Evolutionary conservation across 2,888 invertebrate species (phyloP), one percentile per base, ranked within the genome.

Genomic region (Sphaerophoria rueppellii): DNA sequence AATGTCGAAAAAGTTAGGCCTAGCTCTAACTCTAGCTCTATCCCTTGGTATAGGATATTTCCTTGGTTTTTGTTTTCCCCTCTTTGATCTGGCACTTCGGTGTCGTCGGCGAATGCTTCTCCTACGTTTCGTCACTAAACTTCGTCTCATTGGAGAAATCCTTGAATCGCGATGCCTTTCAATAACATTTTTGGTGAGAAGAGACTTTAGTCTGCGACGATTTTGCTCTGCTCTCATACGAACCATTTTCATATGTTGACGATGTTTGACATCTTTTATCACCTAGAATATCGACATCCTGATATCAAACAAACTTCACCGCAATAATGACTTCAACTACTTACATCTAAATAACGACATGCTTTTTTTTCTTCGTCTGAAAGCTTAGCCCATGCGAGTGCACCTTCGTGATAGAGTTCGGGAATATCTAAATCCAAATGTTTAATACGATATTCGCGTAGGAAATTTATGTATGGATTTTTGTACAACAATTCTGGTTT

Each of bases 391-490:
- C 85, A 85, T n/a, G 61, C 85, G 7, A 48, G 0, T 0, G 85
- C 72, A 16, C 55, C 76, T 54, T 58, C 14, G 6, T 16, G 61
- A 12, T 77, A 85, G 0, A 81, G 37, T 7, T 65, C 63, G 0
- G 72, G 70, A 32, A 58, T 7, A 2, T 58, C 58, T 16, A 63
- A 77, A n/a, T 85, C 63, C 4, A 85, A 61, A n/a, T 81, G 34
- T 24, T 12, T 85, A 0, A 81, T 52, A 0, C 77, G 85, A 63
- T 54, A 85, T 73, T 85, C 81, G 0, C 85, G 76, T 0, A 85
- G 16, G 9, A 85, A 85, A 48, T 85, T 85, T 37, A 85, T 63
- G n/a, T 81, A 81, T 3, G 85, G 52, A 81, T 69, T 77, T 70
- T 85, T 50, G 9, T 81, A 85, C 11, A 77, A 73, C 7, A 85